Evolutionary conservation across 2,797 vertebrate species (phyloP), one percentile per base, ranked within the genome.

Genomic region (Clarias platycephalus): DNA sequence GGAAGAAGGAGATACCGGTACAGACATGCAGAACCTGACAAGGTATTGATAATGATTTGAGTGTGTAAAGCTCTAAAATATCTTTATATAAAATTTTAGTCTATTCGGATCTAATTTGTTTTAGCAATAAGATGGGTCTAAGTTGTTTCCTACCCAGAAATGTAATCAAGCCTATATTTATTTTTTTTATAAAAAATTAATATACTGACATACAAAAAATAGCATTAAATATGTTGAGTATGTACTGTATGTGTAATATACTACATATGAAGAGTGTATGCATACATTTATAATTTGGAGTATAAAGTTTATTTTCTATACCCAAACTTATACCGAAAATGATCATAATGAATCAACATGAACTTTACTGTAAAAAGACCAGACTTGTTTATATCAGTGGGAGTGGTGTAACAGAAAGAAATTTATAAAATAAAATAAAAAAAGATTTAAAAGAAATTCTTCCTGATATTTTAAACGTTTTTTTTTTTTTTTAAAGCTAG

Each of bases 21-120:
- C 89, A 91, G 88, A 86, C 44, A 55, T 28, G 87, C 90, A 86
- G 89, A 91, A 40, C 91, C 90, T 88, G 93, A 93, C 81, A 93
- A 92, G 93, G 94, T 89, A 93, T 92, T 92, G 91, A 85, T 28
- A 8, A 49, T 28, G 4, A 15, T 28, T 49, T 49, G 44, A 49
- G 10, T 49, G 44, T 49, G 44, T 49, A 49, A 49, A 49, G 44
- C 44, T 12, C 44, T 49, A 13, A 13, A 49, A 49, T 49, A 49
- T 53, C 49, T 13, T 53, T 53, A 53, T 53, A 53, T 3, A 53
- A 53, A 53, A 53, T 53, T 0, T 13, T 53, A 53, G 49, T 53
- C 0, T 53, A 66, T 28, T 28, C 31, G 5, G 2, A 5, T 66
- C 13, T 2, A 31, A 28, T 66, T 31, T 1, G 15, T 66, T 53